Conservation (phyloP, 2,888 invertebrate species). For the Amphipoea lucens region DNA sequence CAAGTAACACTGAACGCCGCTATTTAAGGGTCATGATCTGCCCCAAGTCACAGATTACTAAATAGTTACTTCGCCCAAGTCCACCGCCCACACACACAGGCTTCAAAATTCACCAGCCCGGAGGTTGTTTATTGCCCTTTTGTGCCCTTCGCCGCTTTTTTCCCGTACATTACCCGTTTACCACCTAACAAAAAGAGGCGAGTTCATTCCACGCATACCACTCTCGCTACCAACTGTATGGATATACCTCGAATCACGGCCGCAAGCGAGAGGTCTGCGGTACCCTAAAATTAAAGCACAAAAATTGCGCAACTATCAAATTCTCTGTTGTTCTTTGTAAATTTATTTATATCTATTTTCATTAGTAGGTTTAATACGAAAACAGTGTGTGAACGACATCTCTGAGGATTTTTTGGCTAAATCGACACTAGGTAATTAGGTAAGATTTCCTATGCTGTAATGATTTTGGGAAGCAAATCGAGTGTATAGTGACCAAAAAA, state of each 20-base stretch:
- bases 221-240: neutral
- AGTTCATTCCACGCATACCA: neutral
- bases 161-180: too few species aligned
- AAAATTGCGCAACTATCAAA: neutral
- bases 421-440: neutral
- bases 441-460: neutral
- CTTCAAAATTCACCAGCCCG: neutral
- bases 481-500: too few species aligned
- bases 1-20: neutral
- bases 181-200: neutral
- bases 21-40: too few species aligned
- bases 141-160: neutral
- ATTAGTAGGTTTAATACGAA: neutral
- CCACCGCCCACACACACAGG: neutral
- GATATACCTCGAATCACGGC: neutral
- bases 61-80: too few species aligned
- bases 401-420: neutral
- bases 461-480: neutral
- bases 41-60: too few species aligned
- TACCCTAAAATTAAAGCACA: slow-evolving; percentile 6
- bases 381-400: neutral
- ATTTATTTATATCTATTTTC: neutral
- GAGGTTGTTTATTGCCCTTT: neutral
- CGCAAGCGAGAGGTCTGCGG: neutral
- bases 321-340: neutral